Evolutionary conservation across 2,113 vertebrate genomes (phyloP).

Genomic region (Nettapus auritus): DNA sequence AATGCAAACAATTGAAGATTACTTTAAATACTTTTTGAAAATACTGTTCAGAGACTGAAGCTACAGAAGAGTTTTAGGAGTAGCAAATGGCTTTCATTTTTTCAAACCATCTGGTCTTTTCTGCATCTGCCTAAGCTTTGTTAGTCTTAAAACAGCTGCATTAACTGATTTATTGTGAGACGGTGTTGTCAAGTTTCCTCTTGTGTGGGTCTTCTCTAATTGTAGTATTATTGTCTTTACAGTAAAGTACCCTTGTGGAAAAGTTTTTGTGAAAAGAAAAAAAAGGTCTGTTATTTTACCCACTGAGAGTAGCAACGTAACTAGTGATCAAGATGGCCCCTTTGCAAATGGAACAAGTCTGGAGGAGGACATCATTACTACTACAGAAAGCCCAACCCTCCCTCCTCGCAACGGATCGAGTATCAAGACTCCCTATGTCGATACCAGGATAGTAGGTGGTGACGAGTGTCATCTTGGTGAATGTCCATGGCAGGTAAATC

Average conservation of each 20-base stretch:
- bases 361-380: background rate
- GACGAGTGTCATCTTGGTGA: slow-evolving; percentile 82
- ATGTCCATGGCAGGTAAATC: slow-evolving; percentile 94
- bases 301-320: background rate
- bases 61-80: background rate
- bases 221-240: background rate
- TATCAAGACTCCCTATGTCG: accelerated
- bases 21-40: background rate
- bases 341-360: background rate
- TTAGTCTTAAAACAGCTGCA: background rate
- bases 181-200: background rate
- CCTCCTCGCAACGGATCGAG: background rate
- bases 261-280: background rate
- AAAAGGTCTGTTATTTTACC: slow-evolving; percentile 23
- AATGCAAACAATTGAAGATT: background rate
- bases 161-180: background rate
- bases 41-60: background rate
- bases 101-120: background rate
- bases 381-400: background rate
- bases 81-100: background rate
- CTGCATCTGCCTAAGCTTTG: background rate
- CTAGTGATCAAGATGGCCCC: background rate
- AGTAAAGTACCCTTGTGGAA: slow-evolving; percentile 76
- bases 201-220: background rate
- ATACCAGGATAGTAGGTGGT: slow-evolving; percentile 81